phyloP scores from a whole-genome alignment of 2,797 vertebrate species.

The Peromyscus nudipes region DNA sequence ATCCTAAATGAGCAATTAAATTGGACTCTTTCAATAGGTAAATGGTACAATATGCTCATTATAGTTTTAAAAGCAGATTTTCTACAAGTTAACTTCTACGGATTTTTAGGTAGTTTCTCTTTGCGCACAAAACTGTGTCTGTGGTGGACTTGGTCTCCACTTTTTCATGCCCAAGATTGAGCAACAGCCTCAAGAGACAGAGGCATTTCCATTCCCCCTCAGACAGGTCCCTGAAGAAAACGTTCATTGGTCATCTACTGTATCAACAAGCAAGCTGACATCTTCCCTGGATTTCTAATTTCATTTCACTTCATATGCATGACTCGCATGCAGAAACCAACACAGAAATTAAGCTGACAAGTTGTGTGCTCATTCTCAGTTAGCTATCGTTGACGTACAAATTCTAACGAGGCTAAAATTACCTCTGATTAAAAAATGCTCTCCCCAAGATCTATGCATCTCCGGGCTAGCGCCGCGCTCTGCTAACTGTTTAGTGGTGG shows the following conservation, averaged over 20 bases:
- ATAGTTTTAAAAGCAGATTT: not conserved
- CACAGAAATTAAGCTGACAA: slow-evolving; percentile 37
- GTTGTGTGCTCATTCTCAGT: not conserved
- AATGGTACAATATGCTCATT: not conserved
- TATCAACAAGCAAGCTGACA: not conserved
- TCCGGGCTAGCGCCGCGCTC: not conserved
- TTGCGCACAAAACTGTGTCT: not conserved
- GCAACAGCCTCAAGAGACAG: not conserved
- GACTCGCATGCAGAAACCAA: not conserved
- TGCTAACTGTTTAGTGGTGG: not conserved
- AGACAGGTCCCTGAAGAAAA: not conserved
- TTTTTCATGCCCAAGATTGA: not conserved
- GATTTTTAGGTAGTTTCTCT: not conserved
- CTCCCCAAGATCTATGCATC: not conserved
- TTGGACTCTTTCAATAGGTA: not conserved
- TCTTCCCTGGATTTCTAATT: slow-evolving; percentile 12
- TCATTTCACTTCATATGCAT: not conserved
- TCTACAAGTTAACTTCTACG: not conserved
- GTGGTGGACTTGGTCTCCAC: not conserved
- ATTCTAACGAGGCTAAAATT: slow-evolving; percentile 23
- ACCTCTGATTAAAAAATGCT: not conserved
- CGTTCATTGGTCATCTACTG: not conserved
- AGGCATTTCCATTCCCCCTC: not conserved
- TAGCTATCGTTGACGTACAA: not conserved
- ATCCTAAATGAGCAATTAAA: slow-evolving; percentile 1